Percentiles rank a stretch among this genome's conserved stretches.
phyloP scores from a whole-genome alignment of 2,113 vertebrate species.

The Anoplopoma fimbria region DNA sequence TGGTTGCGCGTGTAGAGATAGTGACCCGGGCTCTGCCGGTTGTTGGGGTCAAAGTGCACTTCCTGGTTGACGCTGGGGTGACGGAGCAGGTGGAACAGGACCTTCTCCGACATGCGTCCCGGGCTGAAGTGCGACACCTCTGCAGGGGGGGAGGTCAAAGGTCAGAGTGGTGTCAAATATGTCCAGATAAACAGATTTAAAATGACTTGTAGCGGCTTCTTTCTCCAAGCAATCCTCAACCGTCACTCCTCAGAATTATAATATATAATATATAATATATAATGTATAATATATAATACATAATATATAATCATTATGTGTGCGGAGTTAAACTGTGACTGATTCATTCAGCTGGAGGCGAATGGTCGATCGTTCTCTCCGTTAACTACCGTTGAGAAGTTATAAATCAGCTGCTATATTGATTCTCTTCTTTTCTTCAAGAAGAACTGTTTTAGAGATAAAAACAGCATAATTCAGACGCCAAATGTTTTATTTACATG shows the following conservation, averaged over 20 bases:
- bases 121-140: constrained; percentile 93
- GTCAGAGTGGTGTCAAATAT: too few relatives aligned
- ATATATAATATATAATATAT: too few relatives aligned
- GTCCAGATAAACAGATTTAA: background rate
- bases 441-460: too few relatives aligned
- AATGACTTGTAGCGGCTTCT: background rate
- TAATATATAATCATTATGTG: constrained; percentile 28
- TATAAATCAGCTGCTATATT: background rate
- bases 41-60: constrained; percentile 88
- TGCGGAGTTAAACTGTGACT: constrained; percentile 51
- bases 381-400: background rate
- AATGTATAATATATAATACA: too few relatives aligned
- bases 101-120: constrained; percentile 88
- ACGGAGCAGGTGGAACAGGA: constrained; percentile 90
- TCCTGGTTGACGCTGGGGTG: constrained; percentile 94
- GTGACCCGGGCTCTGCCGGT: constrained; percentile 87
- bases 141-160: constrained; percentile 57
- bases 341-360: background rate
- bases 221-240: too few relatives aligned
- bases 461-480: too few relatives aligned
- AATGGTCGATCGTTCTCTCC: background rate
- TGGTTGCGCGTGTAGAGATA: constrained; percentile 93
- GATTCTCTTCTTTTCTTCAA: background rate
- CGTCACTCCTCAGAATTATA: background rate
- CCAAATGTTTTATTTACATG: too few relatives aligned